These are phyloP conservation scores for Planiliza haematocheilus DNA, from an alignment of 2,113 vertebrate genomes.

Conservation along the genomic window DNA sequence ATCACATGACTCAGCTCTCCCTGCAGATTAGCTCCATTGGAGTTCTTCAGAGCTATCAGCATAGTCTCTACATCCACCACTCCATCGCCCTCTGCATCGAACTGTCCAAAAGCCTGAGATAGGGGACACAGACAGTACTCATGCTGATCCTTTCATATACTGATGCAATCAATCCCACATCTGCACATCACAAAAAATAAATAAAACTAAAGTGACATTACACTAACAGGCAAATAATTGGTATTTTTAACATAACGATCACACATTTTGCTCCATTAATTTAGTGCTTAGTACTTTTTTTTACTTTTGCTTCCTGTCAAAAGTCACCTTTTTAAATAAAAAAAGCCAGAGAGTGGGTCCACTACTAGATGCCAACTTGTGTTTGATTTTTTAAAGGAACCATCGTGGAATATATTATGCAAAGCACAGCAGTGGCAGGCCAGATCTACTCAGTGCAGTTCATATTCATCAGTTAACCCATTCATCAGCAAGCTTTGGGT, in stretches of 20 bases:
- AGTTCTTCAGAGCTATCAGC: slow-evolving; percentile 93
- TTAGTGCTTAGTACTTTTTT: not conserved
- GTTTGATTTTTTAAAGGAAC: not conserved
- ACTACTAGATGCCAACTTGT: not conserved
- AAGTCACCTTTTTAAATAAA: not conserved
- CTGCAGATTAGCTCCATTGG: slow-evolving; percentile 94
- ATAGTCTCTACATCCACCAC: slow-evolving; percentile 95
- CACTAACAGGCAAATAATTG: not conserved
- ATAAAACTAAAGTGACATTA: not conserved
- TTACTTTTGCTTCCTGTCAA: no score
- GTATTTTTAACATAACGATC: no score
- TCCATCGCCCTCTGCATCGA: slow-evolving; percentile 96
- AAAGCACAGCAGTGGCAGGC: slow-evolving; percentile 8
- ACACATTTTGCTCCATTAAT: not conserved
- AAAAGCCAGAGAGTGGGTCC: not conserved
- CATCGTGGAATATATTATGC: not conserved
- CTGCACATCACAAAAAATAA: not conserved
- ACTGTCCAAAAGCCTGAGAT: slow-evolving; percentile 93
- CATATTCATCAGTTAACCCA: slow-evolving; percentile 38
- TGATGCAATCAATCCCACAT: not conserved
- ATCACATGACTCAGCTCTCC: slow-evolving; percentile 96
- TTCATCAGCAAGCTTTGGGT: slow-evolving; percentile 46
- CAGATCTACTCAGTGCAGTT: slow-evolving; percentile 35
- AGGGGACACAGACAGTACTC: slow-evolving; percentile 3
- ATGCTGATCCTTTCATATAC: slow-evolving; percentile 12